Conservation (phyloP, 1,140 invertebrate genomes). For the Apis dorsata region DNA sequence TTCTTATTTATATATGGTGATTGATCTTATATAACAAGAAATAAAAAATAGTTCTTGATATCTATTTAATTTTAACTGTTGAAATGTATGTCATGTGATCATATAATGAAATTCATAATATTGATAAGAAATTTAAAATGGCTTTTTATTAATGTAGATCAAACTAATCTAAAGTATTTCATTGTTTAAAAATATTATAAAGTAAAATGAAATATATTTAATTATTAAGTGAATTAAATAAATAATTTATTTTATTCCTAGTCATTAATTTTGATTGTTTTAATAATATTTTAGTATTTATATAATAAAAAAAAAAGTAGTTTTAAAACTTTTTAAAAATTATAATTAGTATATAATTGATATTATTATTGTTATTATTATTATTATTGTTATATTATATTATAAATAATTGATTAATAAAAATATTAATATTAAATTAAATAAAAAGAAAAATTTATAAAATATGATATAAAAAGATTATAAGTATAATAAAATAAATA, state of each 20-base stretch:
- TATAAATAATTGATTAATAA: too few relatives aligned
- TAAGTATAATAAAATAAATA: too few relatives aligned
- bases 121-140: conserved; percentile 21
- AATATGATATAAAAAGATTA: not conserved
- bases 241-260: not conserved
- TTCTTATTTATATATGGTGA: not conserved
- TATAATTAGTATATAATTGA: too few relatives aligned
- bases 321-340: too few relatives aligned
- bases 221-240: not conserved
- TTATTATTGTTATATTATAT: too few relatives aligned
- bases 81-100: conserved; percentile 14
- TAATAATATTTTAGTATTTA: not conserved
- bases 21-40: conserved; percentile 32
- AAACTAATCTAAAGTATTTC: not conserved
- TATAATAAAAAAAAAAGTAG: not conserved
- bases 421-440: not conserved
- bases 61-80: not conserved
- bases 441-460: not conserved
- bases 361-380: too few relatives aligned
- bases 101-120: not conserved
- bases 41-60: conserved; percentile 31
- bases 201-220: not conserved
- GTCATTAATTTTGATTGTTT: not conserved
- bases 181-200: not conserved
- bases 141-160: not conserved